Evolutionary conservation across 2,113 vertebrate species (phyloP).

Genomic region (Hydrochoerus hydrochaeris): DNA sequence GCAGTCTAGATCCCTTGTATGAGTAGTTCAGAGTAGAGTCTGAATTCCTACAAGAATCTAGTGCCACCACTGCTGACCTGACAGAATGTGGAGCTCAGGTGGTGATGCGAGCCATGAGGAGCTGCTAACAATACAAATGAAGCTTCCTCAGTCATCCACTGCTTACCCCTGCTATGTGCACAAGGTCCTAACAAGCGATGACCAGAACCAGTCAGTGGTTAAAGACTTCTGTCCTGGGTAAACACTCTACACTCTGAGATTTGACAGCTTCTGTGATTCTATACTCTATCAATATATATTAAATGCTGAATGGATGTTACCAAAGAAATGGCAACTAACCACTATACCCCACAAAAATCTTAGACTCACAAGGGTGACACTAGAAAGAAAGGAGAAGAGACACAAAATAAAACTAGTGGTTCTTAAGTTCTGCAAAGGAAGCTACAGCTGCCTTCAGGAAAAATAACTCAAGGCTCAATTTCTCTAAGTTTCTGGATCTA

Average conservation of each 20-base stretch:
- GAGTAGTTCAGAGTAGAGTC: not conserved
- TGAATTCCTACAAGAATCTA: not conserved
- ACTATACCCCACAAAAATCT: not conserved
- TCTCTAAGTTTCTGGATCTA: not conserved
- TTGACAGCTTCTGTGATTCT: not conserved
- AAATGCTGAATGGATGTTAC: not conserved
- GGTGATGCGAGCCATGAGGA: not conserved
- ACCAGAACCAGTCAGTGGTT: not conserved
- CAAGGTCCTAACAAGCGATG: not conserved
- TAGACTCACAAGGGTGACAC: not conserved
- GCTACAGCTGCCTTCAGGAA: not conserved
- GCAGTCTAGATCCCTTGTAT: not conserved
- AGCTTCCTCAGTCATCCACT: not conserved
- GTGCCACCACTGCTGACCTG: not conserved
- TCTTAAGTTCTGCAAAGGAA: not conserved
- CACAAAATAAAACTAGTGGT: not conserved
- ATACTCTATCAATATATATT: not conserved
- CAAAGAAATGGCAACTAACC: not conserved
- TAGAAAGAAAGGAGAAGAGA: not conserved
- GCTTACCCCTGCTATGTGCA: not conserved
- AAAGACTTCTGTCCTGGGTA: not conserved
- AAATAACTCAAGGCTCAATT: not conserved
- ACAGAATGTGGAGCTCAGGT: not conserved
- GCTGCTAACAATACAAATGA: not conserved
- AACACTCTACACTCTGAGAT: not conserved